phyloP scores from a whole-genome alignment of 2,113 vertebrate species.

The Perca fluviatilis region DNA sequence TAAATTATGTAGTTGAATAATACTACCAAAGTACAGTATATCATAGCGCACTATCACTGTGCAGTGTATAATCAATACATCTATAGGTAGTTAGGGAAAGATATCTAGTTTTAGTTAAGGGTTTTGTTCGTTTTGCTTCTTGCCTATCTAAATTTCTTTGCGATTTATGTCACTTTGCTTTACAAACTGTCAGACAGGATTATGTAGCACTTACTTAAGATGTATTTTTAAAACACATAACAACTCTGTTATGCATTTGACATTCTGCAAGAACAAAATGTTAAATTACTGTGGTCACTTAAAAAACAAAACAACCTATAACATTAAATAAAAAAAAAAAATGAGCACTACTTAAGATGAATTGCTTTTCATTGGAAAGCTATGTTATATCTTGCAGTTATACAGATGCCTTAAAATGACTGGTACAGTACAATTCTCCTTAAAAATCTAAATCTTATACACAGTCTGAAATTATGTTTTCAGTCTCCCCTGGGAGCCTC shows the following conservation, averaged over 20 bases:
- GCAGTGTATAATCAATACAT: background rate
- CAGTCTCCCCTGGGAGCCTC: slow-evolving; percentile 5
- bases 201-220: too few relatives aligned
- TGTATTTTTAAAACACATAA: too few relatives aligned
- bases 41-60: background rate
- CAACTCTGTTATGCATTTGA: too few relatives aligned
- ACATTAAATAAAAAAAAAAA: background rate
- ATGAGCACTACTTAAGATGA: background rate
- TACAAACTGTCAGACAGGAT: too few relatives aligned
- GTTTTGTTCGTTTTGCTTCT: too few relatives aligned
- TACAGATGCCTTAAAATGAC: background rate
- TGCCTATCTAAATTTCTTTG: too few relatives aligned
- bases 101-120: background rate
- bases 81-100: background rate
- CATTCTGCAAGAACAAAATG: background rate
- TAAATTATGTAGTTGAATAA: background rate
- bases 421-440: background rate
- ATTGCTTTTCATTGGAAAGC: background rate
- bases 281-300: background rate
- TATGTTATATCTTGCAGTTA: background rate
- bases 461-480: slow-evolving; percentile 14
- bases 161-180: background rate
- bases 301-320: background rate
- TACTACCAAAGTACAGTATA: background rate
- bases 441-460: background rate